phyloP scores from a whole-genome alignment of 1,140 invertebrate species.

The Eueides isabella region DNA sequence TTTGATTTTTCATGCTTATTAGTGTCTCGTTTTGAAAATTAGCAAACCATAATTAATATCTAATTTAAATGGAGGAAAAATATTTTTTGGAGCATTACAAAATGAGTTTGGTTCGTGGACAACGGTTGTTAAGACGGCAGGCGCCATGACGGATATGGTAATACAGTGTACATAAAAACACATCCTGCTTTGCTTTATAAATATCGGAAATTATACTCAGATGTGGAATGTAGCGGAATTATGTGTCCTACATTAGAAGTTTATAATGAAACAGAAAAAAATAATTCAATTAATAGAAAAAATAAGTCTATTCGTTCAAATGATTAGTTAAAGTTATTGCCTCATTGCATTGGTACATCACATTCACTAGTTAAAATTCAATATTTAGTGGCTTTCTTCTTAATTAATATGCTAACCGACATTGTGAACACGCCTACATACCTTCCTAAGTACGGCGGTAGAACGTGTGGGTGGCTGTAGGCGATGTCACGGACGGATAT shows the following conservation, averaged over 20 bases:
- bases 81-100: not conserved
- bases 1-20: not conserved
- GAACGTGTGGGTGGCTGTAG: conserved; percentile 57
- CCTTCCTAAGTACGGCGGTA: conserved; percentile 50
- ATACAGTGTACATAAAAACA: conserved; percentile 3
- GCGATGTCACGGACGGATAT: conserved; percentile 40
- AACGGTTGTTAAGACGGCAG: conserved; percentile 8
- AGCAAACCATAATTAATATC: not conserved
- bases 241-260: not conserved
- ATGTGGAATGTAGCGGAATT: not conserved
- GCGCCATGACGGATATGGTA: conserved; percentile 7
- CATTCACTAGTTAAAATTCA: conserved; percentile 52
- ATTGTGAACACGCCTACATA: conserved; percentile 73
- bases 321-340: not conserved
- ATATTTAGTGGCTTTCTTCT: conserved; percentile 72
- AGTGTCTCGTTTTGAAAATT: not conserved
- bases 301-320: not conserved
- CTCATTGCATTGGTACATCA: conserved; percentile 11
- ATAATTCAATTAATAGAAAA: not conserved
- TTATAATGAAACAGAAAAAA: not conserved
- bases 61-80: not conserved
- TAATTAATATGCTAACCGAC: conserved; percentile 77
- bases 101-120: conserved; percentile 3
- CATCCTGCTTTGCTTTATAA: conserved; percentile 13
- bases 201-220: conserved; percentile 5